A percentile compares a stretch with the other conserved stretches of the same genome.
Conservation (phyloP, 2,113 vertebrate genomes). For the Galemys pyrenaicus region DNA sequence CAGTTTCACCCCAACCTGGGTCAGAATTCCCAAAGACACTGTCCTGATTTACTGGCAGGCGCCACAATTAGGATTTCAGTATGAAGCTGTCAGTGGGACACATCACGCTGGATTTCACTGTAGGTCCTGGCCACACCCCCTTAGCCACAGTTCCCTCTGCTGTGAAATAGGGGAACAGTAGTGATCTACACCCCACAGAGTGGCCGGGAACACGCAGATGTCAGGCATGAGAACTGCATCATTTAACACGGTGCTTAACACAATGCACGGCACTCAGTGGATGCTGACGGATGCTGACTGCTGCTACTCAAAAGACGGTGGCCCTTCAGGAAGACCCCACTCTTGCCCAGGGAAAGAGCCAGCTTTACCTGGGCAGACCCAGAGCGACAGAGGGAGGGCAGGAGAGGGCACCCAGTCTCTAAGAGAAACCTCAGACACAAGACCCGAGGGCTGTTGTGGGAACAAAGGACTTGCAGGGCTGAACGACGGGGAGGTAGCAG, state of each 20-base stretch:
- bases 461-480: not conserved
- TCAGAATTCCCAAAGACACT: conserved; percentile 32
- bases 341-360: not conserved
- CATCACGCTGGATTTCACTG: conserved; percentile 20
- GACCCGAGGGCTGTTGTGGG: not conserved
- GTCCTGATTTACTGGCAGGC: not conserved
- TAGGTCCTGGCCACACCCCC: not conserved
- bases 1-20: not conserved
- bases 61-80: conserved; percentile 34
- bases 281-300: not conserved
- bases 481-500: too few relatives aligned
- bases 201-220: not conserved
- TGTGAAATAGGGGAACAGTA: not conserved
- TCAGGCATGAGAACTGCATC: not conserved
- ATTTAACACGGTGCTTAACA: not conserved
- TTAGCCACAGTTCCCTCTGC: not conserved
- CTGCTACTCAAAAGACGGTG: not conserved
- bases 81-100: conserved; percentile 6
- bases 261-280: not conserved
- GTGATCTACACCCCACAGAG: not conserved
- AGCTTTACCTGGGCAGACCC: not conserved
- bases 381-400: not conserved
- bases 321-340: not conserved
- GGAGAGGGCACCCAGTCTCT: not conserved
- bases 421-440: not conserved